Percentiles rank a stretch among this genome's conserved stretches.
These are phyloP conservation scores for Squalus acanthias DNA, from an alignment of 2,797 vertebrate species.

Conservation along the genomic window DNA sequence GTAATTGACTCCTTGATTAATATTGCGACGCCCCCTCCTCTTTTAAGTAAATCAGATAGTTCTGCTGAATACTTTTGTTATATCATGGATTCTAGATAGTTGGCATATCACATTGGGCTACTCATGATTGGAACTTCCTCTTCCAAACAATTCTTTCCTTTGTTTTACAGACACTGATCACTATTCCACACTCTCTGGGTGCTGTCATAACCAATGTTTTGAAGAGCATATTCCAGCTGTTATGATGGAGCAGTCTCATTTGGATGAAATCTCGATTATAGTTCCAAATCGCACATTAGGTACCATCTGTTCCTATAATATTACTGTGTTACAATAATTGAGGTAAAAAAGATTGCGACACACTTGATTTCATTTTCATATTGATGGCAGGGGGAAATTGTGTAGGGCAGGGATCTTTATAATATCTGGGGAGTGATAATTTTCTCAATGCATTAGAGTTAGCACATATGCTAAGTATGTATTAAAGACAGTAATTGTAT, in stretches of 20 bases:
- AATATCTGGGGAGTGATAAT: not conserved
- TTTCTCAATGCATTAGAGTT: not conserved
- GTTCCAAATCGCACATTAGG: conserved; percentile 34
- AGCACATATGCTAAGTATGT: not conserved
- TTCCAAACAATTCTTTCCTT: conserved; percentile 1
- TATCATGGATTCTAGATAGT: not conserved
- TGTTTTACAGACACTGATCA: conserved; percentile 31
- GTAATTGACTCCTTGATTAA: no score
- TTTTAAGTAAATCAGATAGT: not conserved
- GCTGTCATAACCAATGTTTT: conserved; percentile 48
- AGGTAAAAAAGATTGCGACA: not conserved
- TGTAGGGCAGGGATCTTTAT: not conserved
- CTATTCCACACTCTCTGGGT: conserved; percentile 38
- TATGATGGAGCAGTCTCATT: conserved; percentile 28
- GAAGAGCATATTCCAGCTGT: conserved; percentile 39
- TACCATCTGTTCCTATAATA: not conserved
- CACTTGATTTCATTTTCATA: not conserved
- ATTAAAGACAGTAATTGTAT: not conserved
- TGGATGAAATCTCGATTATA: conserved; percentile 33
- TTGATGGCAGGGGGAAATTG: not conserved
- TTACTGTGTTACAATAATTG: not conserved
- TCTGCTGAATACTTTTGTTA: not conserved
- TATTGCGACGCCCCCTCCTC: no score
- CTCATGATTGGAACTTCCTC: not conserved
- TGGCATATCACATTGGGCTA: not conserved